Percentiles rank a stretch among this genome's conserved stretches.
Conservation (phyloP, 2,113 vertebrate genomes). For the Ictalurus punctatus region DNA sequence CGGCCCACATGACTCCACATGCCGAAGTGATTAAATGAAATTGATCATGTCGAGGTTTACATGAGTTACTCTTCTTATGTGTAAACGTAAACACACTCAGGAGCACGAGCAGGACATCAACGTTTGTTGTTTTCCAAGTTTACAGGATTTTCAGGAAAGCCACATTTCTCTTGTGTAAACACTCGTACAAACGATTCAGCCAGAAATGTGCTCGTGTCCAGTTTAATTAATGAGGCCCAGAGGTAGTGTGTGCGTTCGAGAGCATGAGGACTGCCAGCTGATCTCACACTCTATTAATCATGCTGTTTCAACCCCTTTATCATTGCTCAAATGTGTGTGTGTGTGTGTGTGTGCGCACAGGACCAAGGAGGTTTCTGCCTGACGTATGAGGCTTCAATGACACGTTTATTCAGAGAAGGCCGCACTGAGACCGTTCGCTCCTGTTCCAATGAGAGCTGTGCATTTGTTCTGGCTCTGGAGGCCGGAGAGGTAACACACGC, state of each 20-base stretch:
- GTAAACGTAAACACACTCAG: too few species aligned
- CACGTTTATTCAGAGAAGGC: slow-evolving; percentile 83
- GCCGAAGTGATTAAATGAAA: too few species aligned
- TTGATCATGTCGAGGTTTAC: too few species aligned
- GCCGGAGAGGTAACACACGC: slow-evolving; percentile 63
- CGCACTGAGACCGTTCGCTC: slow-evolving; percentile 83
- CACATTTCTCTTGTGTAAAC: too few species aligned
- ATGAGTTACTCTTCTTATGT: too few species aligned
- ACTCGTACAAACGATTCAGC: too few species aligned
- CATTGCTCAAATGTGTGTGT: not conserved
- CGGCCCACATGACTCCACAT: too few species aligned
- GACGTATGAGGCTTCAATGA: slow-evolving; percentile 86
- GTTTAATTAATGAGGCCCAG: too few species aligned
- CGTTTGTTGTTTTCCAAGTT: too few species aligned
- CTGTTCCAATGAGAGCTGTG: slow-evolving; percentile 77
- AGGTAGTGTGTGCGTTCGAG: not conserved
- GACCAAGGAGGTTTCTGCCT: slow-evolving; percentile 81
- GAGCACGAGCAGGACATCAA: too few species aligned
- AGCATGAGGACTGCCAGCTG: not conserved
- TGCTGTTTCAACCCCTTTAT: not conserved
- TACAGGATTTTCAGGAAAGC: too few species aligned
- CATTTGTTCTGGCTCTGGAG: slow-evolving; percentile 79
- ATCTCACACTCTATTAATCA: not conserved
- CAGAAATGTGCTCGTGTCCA: too few species aligned
- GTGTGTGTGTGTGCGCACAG: slow-evolving; percentile 57